Evolutionary conservation across 2,888 invertebrate genomes (phyloP), one percentile per base, ranked within the genome.

Genomic region (Mantis religiosa): DNA sequence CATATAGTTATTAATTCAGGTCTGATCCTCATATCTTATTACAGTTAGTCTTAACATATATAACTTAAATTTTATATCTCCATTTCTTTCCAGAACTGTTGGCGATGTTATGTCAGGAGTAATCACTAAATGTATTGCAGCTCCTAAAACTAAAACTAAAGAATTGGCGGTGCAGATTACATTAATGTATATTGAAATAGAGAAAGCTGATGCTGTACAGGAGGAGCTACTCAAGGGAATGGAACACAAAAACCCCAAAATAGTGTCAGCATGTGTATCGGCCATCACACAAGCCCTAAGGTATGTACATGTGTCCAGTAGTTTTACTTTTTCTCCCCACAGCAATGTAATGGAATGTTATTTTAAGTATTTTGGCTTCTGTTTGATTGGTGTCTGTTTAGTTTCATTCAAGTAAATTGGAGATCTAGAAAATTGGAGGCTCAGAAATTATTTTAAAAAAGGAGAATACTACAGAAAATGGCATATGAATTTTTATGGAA

Each of bases 231-330:
- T 98, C 28, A 98, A 98, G 94, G 99, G 99, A 81, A 96, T 98
- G 94, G 97, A 98, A 84, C 97, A 97, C 91, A 99, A 99, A 93
- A 99, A 99, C 93, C 99, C 99, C 0, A 99, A 99, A 94, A 97
- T 98, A 90, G 97, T 98, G 0, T 94, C 97, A 0, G 98, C 97
- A 0, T 98, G 98, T 92, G 95, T 97, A 3, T 94, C 96, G 9
- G 95, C 97, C 0, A 93, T 97, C 12, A 96, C 97, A 34, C 95
- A 96, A 84, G 97, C 97, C 0, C 93, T 99, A 41, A 96, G 93
- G 94, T 94, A 92, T 90, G 91, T n/a, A n/a, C n/a, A n/a, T 87
- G 6, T 41, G 2, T 12, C 9, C 6, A 41, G 1, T 41, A 12
- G 12, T 9, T 41, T 41, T 41, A 0, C 1, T 12, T 41, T n/a